Evolutionary conservation across 2,113 vertebrate genomes (phyloP).

Genomic region (Anhinga rufa): DNA sequence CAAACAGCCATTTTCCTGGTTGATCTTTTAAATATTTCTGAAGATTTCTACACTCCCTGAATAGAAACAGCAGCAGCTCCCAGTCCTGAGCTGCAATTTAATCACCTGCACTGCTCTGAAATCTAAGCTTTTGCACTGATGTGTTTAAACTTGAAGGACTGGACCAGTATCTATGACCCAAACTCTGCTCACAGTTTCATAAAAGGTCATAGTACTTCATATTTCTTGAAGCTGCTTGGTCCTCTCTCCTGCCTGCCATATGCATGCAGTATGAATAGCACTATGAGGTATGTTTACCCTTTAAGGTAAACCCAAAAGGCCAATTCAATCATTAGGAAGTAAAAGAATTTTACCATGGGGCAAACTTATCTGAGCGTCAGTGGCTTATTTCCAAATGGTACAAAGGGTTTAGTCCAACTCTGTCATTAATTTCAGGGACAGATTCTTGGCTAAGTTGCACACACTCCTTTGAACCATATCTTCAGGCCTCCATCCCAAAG

Average conservation of each 20-base stretch:
- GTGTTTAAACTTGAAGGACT: background rate
- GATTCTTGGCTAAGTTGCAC: background rate
- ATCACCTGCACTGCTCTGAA: background rate
- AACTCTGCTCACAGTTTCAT: background rate
- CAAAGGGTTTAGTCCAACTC: background rate
- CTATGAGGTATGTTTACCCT: background rate
- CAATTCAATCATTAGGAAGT: background rate
- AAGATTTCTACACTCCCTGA: background rate
- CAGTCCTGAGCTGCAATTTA: background rate
- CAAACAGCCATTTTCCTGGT: background rate
- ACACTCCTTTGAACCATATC: background rate
- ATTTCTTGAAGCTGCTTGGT: background rate
- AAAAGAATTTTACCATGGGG: background rate
- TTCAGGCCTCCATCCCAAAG: background rate
- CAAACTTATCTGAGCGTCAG: background rate
- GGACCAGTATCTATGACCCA: background rate
- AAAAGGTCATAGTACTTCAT: background rate
- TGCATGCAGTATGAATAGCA: background rate
- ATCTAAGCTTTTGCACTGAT: background rate
- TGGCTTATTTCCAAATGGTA: background rate
- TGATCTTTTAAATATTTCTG: conserved; percentile 11
- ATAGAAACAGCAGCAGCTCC: background rate
- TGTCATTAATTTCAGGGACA: background rate
- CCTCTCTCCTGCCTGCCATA: background rate
- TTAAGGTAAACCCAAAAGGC: background rate